A percentile compares a stretch with the other conserved stretches of the same genome.
These are phyloP conservation scores for Craniophora ligustri DNA, from an alignment of 2,888 invertebrate genomes.

Conservation along the genomic window DNA sequence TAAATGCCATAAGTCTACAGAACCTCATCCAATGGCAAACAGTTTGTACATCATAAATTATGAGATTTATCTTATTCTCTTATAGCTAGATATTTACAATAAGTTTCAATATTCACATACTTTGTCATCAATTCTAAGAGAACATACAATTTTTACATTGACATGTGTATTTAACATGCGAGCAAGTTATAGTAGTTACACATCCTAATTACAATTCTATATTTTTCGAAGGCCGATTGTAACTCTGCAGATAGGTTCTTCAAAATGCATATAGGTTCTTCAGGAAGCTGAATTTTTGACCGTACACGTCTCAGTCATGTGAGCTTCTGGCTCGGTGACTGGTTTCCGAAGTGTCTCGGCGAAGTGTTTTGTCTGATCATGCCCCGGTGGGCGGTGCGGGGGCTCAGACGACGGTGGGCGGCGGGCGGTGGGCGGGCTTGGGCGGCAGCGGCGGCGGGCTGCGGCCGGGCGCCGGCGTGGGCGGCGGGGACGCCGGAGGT, in stretches of 20 bases:
- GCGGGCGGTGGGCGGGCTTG: slow-evolving; percentile 68
- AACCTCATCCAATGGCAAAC: slow-evolving; percentile 49
- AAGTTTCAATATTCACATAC: slow-evolving; percentile 1
- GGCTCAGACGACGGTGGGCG: slow-evolving; percentile 73
- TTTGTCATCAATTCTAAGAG: slow-evolving; percentile 1
- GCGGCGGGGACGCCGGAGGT: slow-evolving; percentile 4
- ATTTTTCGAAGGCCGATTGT: slow-evolving; percentile 1
- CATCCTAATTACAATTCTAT: background rate
- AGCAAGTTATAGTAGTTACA: background rate
- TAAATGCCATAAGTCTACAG: slow-evolving; percentile 4
- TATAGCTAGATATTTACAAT: slow-evolving; percentile 36
- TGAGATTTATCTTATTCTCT: slow-evolving; percentile 47
- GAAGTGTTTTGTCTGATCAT: background rate
- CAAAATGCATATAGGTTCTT: background rate
- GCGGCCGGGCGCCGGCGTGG: slow-evolving; percentile 55
- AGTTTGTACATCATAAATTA: slow-evolving; percentile 55
- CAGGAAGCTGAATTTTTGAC: background rate
- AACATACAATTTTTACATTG: slow-evolving; percentile 5
- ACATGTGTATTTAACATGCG: background rate
- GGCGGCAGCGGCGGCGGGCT: slow-evolving; percentile 78
- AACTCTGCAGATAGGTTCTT: slow-evolving; percentile 1
- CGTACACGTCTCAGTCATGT: slow-evolving; percentile 5
- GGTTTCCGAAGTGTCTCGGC: background rate
- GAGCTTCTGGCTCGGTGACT: slow-evolving; percentile 13
- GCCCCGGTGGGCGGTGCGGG: background rate